phyloP scores from a whole-genome alignment of 2,888 invertebrate genomes.

The Agriopis leucophaearia region DNA sequence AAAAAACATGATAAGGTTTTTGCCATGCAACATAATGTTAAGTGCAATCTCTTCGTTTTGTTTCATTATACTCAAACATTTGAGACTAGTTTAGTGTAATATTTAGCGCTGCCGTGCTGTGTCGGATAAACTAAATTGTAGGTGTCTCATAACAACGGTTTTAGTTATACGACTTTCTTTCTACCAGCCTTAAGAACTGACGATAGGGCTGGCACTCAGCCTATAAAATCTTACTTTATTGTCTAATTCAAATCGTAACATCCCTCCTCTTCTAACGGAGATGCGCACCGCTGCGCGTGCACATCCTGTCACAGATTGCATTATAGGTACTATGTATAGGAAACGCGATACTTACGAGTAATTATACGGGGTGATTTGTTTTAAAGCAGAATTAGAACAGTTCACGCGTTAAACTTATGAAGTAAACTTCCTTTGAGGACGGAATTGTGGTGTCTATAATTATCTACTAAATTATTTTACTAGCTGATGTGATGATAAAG shows the following conservation, averaged over 20 bases:
- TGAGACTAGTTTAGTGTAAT: too few species aligned
- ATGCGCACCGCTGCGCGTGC: constrained; percentile 12
- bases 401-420: constrained; percentile 1
- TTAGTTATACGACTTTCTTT: too few species aligned
- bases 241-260: constrained; percentile 9
- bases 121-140: too few species aligned
- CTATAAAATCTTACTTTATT: neutral
- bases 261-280: constrained; percentile 7
- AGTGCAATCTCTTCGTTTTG: too few species aligned
- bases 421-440: constrained; percentile 8
- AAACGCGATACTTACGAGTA: constrained; percentile 7
- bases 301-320: constrained; percentile 17
- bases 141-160: too few species aligned
- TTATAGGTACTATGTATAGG: neutral
- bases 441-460: neutral
- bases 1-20: too few species aligned
- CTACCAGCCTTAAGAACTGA: too few species aligned
- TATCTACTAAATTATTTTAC: neutral
- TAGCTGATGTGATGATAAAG: too few species aligned
- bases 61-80: too few species aligned
- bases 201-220: neutral
- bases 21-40: too few species aligned
- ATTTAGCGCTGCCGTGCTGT: too few species aligned
- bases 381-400: neutral
- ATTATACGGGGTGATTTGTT: constrained; percentile 9